Conservation (phyloP, 2,113 vertebrate genomes). For the Cygnus atratus region DNA sequence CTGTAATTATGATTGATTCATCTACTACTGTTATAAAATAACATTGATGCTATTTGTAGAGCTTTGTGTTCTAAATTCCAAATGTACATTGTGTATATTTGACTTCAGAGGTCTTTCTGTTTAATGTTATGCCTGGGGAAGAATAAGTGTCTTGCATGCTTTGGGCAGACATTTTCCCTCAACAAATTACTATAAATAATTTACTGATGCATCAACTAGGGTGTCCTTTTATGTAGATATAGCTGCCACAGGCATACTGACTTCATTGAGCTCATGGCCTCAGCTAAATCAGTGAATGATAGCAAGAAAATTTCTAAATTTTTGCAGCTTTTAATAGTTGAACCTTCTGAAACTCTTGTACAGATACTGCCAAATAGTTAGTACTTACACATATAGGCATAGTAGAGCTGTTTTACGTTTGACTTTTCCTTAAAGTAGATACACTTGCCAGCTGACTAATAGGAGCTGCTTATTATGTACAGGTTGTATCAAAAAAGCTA, state of each 20-base stretch:
- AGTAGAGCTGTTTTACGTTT: not conserved
- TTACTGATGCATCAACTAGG: not conserved
- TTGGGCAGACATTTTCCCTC: not conserved
- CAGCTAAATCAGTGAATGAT: rapidly evolving
- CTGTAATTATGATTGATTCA: not conserved
- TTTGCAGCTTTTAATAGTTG: not conserved
- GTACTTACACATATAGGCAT: not conserved
- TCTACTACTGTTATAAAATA: not conserved
- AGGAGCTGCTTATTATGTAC: not conserved
- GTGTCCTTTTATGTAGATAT: not conserved
- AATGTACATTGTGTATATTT: rapidly evolving
- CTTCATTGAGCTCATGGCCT: not conserved
- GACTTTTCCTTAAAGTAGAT: not conserved
- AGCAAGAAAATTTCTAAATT: not conserved
- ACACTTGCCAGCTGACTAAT: not conserved
- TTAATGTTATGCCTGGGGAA: not conserved
- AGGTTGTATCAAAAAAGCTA: not conserved
- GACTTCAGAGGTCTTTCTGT: not conserved
- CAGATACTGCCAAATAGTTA: not conserved
- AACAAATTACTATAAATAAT: not conserved
- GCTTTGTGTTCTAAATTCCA: not conserved
- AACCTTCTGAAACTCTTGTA: not conserved
- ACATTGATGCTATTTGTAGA: not conserved
- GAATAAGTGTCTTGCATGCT: not conserved
- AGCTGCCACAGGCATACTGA: not conserved